Base-by-base conservation (phyloP, 1,140 invertebrate genomes). In the Chelonus insularis region DNA sequence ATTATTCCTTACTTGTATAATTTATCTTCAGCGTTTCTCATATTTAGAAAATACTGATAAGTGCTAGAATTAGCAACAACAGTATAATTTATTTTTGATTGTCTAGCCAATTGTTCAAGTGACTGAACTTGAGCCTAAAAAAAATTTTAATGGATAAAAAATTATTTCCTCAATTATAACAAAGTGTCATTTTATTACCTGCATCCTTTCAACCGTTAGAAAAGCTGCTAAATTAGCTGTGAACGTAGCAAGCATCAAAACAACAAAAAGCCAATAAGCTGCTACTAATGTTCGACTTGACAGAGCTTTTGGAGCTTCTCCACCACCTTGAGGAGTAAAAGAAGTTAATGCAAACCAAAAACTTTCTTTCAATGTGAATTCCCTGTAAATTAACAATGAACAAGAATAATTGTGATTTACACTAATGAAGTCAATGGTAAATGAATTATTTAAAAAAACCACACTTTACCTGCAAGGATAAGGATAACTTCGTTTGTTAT, bases 211-310 rank as follows among this genome's bases (percentile, higher is more conserved):
- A 1, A 98, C 95, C 0, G 96, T 98, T 0, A 99, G 85, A 76
- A 98, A 97, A 1, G 96, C 96, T 2, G 96, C 96, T 64, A 98
- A 81, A 79, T 99, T 99, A 3, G 96, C 96, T 0, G 96, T 98
- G 77, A 98, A 98, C 0, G 96, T 96, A 0, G 94, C 93, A 66
- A 96, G 74, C 91, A 96, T 96, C 1, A 96, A 83, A 0, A 95
- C 92, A 2, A 95, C 93, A 77, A 96, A 96, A 0, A 96, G 82
- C 94, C 94, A 96, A 74, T 96, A 96, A 9, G 93, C 93, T 1
- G 93, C 93, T 0, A 96, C 93, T 9, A 96, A 75, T 2, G 92
- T 89, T 25, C 94, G 81, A 3, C 91, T 91, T 0, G 92, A 93
- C 8, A 94, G 75, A 0, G 93, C 90, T 79, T 93, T 93, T 0